Evolutionary conservation across 2,113 vertebrate species (phyloP).

Genomic region (Platichthys flesus): DNA sequence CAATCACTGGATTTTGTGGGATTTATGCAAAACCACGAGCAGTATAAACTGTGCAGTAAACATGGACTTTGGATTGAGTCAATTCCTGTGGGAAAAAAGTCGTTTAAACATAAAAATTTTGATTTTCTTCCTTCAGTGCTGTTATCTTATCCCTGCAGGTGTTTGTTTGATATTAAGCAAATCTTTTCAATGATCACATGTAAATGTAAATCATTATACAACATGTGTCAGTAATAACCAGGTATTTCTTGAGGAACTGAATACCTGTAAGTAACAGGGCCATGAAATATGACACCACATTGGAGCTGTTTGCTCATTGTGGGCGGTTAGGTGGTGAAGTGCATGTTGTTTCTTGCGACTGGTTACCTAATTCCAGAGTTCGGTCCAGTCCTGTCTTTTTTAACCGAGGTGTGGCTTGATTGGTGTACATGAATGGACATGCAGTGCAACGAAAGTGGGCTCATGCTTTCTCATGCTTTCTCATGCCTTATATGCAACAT

Average conservation of each 20-base stretch:
- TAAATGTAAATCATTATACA: slow-evolving; percentile 1
- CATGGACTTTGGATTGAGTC: too few relatives aligned
- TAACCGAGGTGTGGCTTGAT: slow-evolving; percentile 16
- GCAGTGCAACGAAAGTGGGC: neutral
- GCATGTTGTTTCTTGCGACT: slow-evolving; percentile 26
- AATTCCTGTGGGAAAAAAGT: neutral
- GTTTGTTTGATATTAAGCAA: neutral
- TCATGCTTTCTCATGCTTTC: neutral
- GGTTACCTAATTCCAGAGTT: slow-evolving; percentile 24
- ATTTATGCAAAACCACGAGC: neutral
- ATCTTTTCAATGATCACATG: neutral
- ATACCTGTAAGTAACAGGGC: too few relatives aligned
- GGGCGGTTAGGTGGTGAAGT: neutral
- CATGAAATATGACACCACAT: slow-evolving; percentile 1
- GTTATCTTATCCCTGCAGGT: neutral
- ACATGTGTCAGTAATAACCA: neutral
- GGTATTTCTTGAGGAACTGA: neutral
- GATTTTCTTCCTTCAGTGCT: too few relatives aligned
- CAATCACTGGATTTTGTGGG: too few relatives aligned
- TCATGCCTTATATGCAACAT: neutral
- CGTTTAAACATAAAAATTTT: too few relatives aligned
- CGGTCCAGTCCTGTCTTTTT: neutral
- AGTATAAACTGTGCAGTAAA: neutral
- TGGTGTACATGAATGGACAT: slow-evolving; percentile 42
- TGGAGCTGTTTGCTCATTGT: slow-evolving; percentile 10